Evolutionary conservation across 2,797 vertebrate species (phyloP).

Genomic region (Myiotriccus ornatus): DNA sequence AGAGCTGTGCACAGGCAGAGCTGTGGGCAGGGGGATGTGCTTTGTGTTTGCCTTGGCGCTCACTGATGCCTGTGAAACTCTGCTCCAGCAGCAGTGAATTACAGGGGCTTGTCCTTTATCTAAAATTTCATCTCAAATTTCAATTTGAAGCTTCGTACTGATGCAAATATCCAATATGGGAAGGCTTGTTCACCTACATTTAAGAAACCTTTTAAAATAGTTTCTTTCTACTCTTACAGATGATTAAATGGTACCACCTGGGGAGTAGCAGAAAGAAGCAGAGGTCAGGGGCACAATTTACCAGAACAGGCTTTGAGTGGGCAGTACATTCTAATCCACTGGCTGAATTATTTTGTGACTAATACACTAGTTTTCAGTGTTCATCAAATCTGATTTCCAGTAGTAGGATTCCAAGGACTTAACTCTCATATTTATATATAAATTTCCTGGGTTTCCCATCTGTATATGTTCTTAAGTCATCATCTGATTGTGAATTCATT

Average conservation of each 20-base stretch:
- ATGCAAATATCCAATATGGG: neutral
- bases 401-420: slow-evolving; percentile 33
- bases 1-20: neutral
- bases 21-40: neutral
- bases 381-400: slow-evolving; percentile 32
- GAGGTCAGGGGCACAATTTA: neutral
- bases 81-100: neutral
- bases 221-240: neutral
- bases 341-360: slow-evolving; percentile 37
- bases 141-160: neutral
- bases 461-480: neutral
- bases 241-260: neutral
- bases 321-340: slow-evolving; percentile 34
- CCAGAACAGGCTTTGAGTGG: neutral
- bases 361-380: slow-evolving; percentile 11
- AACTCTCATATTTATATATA: slow-evolving; percentile 41
- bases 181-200: neutral
- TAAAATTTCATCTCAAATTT: neutral
- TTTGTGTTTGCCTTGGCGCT: neutral
- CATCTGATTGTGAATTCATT: neutral
- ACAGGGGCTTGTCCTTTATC: neutral
- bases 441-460: slow-evolving; percentile 1
- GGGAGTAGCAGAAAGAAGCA: neutral
- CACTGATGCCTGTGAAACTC: neutral
- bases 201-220: neutral